Evolutionary conservation across 2,888 invertebrate genomes (phyloP).

Genomic region (Norana najaformis): DNA sequence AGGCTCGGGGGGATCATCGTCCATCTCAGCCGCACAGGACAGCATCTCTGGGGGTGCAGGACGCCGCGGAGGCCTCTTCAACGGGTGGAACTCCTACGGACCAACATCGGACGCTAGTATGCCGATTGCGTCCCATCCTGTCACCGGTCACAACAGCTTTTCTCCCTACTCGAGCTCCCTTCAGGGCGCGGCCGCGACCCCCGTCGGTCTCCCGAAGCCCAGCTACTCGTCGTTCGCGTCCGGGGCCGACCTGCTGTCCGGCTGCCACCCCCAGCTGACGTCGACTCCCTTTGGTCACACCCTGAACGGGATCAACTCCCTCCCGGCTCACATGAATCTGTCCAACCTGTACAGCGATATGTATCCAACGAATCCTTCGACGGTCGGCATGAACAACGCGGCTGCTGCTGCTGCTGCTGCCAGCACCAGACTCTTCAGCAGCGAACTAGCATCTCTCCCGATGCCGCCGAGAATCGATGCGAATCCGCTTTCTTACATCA

Average conservation of each 20-base stretch:
- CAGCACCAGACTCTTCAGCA: slow-evolving; percentile 27
- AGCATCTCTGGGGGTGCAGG: neutral
- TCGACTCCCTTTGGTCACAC: slow-evolving; percentile 1
- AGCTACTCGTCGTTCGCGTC: slow-evolving; percentile 19
- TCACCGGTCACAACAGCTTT: neutral
- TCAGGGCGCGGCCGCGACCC: neutral
- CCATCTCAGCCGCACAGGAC: neutral
- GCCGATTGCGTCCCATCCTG: neutral
- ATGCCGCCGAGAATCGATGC: slow-evolving; percentile 30
- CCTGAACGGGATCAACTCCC: slow-evolving; percentile 15
- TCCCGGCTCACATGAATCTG: neutral
- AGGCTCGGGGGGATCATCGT: neutral
- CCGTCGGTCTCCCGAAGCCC: neutral
- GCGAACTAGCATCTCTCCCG: slow-evolving; percentile 33
- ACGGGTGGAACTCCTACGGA: slow-evolving; percentile 18
- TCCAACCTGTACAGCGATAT: neutral
- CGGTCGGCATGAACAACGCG: slow-evolving; percentile 6
- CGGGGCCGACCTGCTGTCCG: neutral
- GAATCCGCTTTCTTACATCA: slow-evolving; percentile 28
- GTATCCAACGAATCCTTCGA: neutral
- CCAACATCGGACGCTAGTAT: neutral
- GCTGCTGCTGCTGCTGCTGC: neutral
- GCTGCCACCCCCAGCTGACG: neutral
- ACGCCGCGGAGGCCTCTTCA: neutral
- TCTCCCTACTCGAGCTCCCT: slow-evolving; percentile 24